These are phyloP conservation scores for Poeciliopsis occidentalis DNA, from an alignment of 2,113 vertebrate species.

Conservation along the genomic window DNA sequence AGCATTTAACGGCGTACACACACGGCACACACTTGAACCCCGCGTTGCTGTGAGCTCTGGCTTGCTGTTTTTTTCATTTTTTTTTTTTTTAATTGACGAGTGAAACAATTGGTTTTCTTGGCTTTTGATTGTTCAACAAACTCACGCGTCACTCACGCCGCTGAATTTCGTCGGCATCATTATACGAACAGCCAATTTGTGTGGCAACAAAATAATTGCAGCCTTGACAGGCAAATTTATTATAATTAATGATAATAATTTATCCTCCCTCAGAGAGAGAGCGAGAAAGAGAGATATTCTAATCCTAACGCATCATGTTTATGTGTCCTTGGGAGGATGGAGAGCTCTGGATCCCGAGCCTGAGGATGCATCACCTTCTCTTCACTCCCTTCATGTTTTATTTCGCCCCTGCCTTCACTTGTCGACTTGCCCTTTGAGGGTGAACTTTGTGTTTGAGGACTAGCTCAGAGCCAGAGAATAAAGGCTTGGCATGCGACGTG, in stretches of 20 bases:
- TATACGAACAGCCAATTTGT: conserved; percentile 78
- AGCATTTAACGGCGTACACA: conserved; percentile 13
- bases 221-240: conserved; percentile 81
- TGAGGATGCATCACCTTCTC: conserved; percentile 7
- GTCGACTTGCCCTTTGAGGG: conserved; percentile 12
- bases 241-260: conserved; percentile 87
- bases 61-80: not conserved
- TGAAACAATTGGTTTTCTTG: conserved; percentile 44
- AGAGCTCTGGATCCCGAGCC: conserved; percentile 46
- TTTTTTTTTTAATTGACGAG: conserved; percentile 28
- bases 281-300: conserved; percentile 61
- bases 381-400: not conserved
- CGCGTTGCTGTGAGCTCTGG: not conserved
- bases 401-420: conserved; percentile 3
- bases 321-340: conserved; percentile 46
- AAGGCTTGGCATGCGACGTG: conserved; percentile 7
- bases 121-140: conserved; percentile 71
- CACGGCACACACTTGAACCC: not conserved
- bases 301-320: conserved; percentile 70
- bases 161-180: conserved; percentile 50
- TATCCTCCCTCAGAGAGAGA: conserved; percentile 76
- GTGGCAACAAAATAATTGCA: conserved; percentile 83
- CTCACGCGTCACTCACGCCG: conserved; percentile 77
- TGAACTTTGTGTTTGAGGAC: conserved; percentile 16
- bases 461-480: not conserved